These are phyloP conservation scores for Ylistrum balloti DNA, from an alignment of 1,140 invertebrate species.

Conservation along the genomic window DNA sequence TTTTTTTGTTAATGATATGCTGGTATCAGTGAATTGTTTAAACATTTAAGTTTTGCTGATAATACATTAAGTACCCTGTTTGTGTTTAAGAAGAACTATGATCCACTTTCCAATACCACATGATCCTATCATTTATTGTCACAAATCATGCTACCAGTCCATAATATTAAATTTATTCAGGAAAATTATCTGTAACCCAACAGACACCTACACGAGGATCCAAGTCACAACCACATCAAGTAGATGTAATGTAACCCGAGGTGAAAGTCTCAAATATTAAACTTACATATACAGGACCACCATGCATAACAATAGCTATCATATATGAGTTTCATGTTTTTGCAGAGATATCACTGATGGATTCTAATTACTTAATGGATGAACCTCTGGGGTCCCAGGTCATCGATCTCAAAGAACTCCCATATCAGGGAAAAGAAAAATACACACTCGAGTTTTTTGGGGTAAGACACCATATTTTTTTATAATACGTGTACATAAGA, in stretches of 20 bases:
- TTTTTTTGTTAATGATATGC: too few species aligned
- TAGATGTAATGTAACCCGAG: not conserved
- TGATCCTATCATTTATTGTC: not conserved
- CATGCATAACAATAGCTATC: not conserved
- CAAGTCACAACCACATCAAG: not conserved
- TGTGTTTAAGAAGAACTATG: not conserved
- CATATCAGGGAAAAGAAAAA: constrained; percentile 56
- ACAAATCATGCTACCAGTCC: not conserved
- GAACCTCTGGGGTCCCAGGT: constrained; percentile 66
- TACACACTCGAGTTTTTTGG: constrained; percentile 70
- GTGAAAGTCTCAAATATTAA: not conserved
- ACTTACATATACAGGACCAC: not conserved
- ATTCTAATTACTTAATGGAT: constrained; percentile 76
- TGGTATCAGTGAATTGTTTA: too few species aligned
- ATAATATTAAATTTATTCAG: not conserved
- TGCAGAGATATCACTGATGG: constrained; percentile 74
- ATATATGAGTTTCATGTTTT: not conserved
- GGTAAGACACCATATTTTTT: constrained; percentile 58
- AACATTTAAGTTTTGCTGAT: too few species aligned
- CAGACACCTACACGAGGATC: not conserved
- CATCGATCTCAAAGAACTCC: constrained; percentile 64
- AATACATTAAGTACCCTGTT: not conserved
- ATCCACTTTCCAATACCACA: not conserved
- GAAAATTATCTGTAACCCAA: not conserved
- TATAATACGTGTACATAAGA: too few species aligned